Evolutionary conservation across 2,113 vertebrate genomes (phyloP).

Genomic region (Petrocephalus zakoni): DNA sequence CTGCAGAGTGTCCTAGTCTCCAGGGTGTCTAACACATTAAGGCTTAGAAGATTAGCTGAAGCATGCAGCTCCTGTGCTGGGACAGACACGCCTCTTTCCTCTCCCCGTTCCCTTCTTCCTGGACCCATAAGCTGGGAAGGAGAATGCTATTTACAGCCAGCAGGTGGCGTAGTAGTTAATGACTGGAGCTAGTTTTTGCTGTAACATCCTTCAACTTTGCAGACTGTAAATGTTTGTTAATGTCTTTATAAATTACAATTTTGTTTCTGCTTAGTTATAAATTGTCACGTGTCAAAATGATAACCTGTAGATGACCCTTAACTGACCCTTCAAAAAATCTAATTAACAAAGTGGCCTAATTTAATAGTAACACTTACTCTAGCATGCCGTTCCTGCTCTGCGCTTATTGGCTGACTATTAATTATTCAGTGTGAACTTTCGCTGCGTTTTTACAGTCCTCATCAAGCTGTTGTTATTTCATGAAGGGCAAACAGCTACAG

Average conservation of each 20-base stretch:
- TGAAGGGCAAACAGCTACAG: background rate
- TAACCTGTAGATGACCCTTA: background rate
- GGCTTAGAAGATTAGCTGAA: background rate
- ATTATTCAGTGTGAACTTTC: background rate
- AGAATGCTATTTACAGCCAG: background rate
- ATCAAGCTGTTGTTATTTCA: background rate
- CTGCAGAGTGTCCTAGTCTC: background rate
- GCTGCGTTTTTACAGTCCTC: background rate
- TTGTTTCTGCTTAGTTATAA: background rate
- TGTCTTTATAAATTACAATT: background rate
- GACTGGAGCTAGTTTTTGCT: background rate
- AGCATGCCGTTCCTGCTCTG: background rate
- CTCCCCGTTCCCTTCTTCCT: background rate
- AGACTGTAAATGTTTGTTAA: background rate
- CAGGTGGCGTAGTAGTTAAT: background rate
- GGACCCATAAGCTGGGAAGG: background rate
- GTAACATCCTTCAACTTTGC: background rate
- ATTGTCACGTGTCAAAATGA: background rate
- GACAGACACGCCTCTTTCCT: background rate
- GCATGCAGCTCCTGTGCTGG: background rate
- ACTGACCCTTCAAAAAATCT: background rate
- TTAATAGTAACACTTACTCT: background rate
- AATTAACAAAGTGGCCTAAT: background rate
- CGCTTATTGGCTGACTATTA: background rate
- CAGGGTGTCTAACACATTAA: background rate